Percentiles rank a stretch among this genome's conserved stretches.
phyloP scores from a whole-genome alignment of 2,888 invertebrate genomes.

The Acleris literana region DNA sequence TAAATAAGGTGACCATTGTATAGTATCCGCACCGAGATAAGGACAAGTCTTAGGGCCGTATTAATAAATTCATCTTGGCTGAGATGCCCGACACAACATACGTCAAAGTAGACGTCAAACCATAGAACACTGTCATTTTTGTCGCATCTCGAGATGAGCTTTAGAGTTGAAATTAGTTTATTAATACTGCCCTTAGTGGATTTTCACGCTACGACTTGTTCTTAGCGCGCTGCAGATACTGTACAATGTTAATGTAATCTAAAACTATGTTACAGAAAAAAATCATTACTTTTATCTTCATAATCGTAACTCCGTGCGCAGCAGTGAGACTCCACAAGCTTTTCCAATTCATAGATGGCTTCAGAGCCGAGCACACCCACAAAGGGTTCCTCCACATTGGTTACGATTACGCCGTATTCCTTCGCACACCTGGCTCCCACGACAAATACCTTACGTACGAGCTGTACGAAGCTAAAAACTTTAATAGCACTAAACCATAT shows the following conservation, averaged over 20 bases:
- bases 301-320: slow-evolving; percentile 42
- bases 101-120: too few species aligned
- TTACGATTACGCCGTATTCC: slow-evolving; percentile 65
- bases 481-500: slow-evolving; percentile 49
- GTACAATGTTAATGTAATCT: not conserved
- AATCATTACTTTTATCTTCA: slow-evolving; percentile 40
- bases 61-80: too few species aligned
- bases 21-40: too few species aligned
- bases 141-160: too few species aligned
- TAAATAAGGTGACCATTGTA: too few species aligned
- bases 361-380: slow-evolving; percentile 59
- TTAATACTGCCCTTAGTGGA: too few species aligned
- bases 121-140: too few species aligned
- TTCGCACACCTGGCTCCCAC: slow-evolving; percentile 61
- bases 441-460: slow-evolving; percentile 66
- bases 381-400: slow-evolving; percentile 70
- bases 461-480: slow-evolving; percentile 66
- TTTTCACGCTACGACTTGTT: too few species aligned
- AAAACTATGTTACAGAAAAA: slow-evolving; percentile 48
- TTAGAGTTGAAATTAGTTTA: too few species aligned
- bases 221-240: too few species aligned
- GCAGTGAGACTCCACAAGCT: slow-evolving; percentile 66
- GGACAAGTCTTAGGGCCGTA: too few species aligned
- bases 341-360: slow-evolving; percentile 70
- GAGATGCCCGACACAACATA: too few species aligned